Conservation (phyloP, 2,888 invertebrate genomes). For the Phyto melanocephala region DNA sequence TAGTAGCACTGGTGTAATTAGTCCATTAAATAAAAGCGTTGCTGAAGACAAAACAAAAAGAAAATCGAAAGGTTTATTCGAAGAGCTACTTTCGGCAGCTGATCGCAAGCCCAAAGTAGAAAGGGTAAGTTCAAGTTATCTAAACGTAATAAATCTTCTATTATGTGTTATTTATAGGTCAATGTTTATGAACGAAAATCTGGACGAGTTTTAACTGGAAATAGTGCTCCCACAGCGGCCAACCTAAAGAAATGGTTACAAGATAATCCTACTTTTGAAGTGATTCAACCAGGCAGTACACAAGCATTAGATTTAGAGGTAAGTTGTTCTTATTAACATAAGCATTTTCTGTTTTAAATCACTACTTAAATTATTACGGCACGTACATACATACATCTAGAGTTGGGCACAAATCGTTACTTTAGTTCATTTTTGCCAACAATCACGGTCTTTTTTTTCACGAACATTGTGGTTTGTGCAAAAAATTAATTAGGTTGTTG, state of each 20-base stretch:
- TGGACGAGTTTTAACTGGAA: slow-evolving; percentile 86
- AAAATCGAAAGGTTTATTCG: slow-evolving; percentile 77
- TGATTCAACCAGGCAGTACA: slow-evolving; percentile 84
- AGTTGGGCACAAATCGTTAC: too few relatives aligned
- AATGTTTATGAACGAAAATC: slow-evolving; percentile 91
- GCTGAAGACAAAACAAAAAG: slow-evolving; percentile 73
- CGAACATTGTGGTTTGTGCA: too few relatives aligned
- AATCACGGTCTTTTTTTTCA: too few relatives aligned
- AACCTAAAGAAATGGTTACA: slow-evolving; percentile 91
- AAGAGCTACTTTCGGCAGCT: slow-evolving; percentile 75
- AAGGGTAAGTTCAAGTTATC: slow-evolving; percentile 68
- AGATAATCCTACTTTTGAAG: slow-evolving; percentile 92
- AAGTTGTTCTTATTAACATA: too few relatives aligned
- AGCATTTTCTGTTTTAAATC: too few relatives aligned
- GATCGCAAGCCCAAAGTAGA: slow-evolving; percentile 76
- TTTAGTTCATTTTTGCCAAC: too few relatives aligned
- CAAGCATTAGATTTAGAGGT: slow-evolving; percentile 78
- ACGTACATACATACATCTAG: too few relatives aligned
- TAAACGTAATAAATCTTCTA: not conserved
- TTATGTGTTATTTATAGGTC: slow-evolving; percentile 77
- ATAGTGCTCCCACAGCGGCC: slow-evolving; percentile 89
- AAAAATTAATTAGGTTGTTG: too few relatives aligned
- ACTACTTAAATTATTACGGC: too few relatives aligned
- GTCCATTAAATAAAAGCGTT: slow-evolving; percentile 53
- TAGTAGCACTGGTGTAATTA: slow-evolving; percentile 36